phyloP scores from a whole-genome alignment of 2,888 invertebrate genomes.

The Strigamia transsilvanica region DNA sequence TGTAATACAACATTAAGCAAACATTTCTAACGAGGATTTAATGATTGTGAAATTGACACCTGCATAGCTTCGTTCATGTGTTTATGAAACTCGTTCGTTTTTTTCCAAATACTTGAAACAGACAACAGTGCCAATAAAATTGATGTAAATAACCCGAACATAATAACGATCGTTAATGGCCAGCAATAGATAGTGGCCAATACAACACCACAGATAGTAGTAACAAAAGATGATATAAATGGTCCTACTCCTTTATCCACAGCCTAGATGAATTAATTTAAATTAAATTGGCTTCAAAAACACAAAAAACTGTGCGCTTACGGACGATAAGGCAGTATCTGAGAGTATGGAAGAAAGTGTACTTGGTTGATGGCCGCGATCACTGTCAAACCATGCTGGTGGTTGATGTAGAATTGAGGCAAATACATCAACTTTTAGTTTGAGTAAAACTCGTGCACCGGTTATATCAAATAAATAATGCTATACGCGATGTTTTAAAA shows the following conservation, averaged over 20 bases:
- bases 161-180: not conserved
- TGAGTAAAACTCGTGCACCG: not conserved
- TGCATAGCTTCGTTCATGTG: slow-evolving; percentile 5
- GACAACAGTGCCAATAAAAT: not conserved
- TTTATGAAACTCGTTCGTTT: not conserved
- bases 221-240: not conserved
- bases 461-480: not conserved
- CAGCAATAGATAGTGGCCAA: not conserved
- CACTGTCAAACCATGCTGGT: not conserved
- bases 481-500: not conserved
- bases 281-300: not conserved
- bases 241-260: not conserved
- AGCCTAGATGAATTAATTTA: not conserved
- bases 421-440: not conserved
- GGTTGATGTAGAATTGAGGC: not conserved
- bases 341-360: not conserved
- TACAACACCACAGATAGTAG: not conserved
- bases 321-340: not conserved
- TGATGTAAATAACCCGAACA: not conserved
- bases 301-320: not conserved
- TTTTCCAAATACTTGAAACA: not conserved
- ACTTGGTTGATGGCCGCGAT: not conserved
- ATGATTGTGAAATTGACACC: not conserved
- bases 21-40: not conserved
- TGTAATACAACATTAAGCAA: not conserved